Base-by-base conservation (phyloP, 2,113 vertebrate species). In the Mormoops blainvillei region DNA sequence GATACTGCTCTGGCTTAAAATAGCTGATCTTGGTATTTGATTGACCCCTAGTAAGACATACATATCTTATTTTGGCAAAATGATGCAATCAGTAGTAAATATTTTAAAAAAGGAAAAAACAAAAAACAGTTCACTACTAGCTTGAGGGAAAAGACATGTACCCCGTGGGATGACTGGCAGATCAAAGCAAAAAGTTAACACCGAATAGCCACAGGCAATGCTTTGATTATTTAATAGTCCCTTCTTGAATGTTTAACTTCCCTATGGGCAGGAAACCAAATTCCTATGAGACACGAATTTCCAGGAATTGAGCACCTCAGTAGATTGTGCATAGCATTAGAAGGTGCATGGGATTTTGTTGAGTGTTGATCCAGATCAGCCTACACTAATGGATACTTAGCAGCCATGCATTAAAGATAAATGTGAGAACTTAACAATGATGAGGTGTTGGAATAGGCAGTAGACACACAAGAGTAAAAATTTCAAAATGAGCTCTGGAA, bases 131-230 rank as follows among this genome's bases (percentile, higher is more conserved):
- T 84, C 80, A 63, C 87, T 12, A 65, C 0, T 86, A 91, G 71
- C 91, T 92, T 43, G 63, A 93, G 68, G 78, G 38, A 54, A 86
- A 28, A 95, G 63, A 93, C 94, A 48, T 85, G 83, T 19, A 77
- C 12, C 54, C 61, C 36, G n/a, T 50, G 45, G 36, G 50, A 85
- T 95, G 70, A 94, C 63, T 92, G 71, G 28, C 81, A 97, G 85
- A 97, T 96, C 71, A 97, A 97, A 97, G 92, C 52, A 77, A 70
- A 80, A 94, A 94, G 36, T 31, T 33, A 97, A 92, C 54, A 95
- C 45, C 82, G 58, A 97, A 86, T 63, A 80, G 90, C 96, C 73
- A 78, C 20, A 74, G 82, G 92, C 88, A 85, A 43, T 16, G 10
- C 81, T 96, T 96, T 96, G 96, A 91, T 97, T 74, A 88, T 85